Conservation (phyloP, 2,113 vertebrate genomes). For the Amazona guildingii region DNA sequence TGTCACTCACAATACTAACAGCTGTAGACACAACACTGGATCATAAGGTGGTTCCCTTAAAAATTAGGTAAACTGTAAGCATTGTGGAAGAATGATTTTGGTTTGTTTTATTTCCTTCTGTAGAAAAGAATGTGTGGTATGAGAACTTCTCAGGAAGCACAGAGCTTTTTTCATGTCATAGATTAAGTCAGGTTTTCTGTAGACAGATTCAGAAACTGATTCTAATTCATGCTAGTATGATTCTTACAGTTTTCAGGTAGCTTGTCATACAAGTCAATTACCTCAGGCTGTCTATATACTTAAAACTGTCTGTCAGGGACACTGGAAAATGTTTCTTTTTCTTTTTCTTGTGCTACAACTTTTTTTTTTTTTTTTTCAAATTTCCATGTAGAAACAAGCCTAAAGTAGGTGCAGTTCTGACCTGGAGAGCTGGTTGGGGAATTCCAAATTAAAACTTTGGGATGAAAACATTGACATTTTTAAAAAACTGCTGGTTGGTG, state of each 20-base stretch:
- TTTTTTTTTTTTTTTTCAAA: not conserved
- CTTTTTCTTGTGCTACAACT: conserved; percentile 36
- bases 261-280: not conserved
- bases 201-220: not conserved
- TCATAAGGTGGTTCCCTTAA: not conserved
- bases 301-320: conserved; percentile 18
- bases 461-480: not conserved
- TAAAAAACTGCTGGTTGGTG: not conserved
- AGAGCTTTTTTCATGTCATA: not conserved
- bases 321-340: conserved; percentile 38
- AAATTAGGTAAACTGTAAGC: not conserved
- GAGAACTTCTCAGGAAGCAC: not conserved
- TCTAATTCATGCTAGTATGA: not conserved
- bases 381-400: conserved; percentile 42
- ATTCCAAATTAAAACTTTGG: not conserved
- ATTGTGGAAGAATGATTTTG: not conserved
- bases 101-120: not conserved
- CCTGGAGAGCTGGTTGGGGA: not conserved
- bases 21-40: not conserved
- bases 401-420: conserved; percentile 33
- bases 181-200: not conserved
- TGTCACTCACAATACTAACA: not conserved
- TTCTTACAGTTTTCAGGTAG: not conserved
- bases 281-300: not conserved
- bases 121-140: not conserved